Base-by-base conservation (phyloP, 1,140 invertebrate genomes). In the Battus philenor region DNA sequence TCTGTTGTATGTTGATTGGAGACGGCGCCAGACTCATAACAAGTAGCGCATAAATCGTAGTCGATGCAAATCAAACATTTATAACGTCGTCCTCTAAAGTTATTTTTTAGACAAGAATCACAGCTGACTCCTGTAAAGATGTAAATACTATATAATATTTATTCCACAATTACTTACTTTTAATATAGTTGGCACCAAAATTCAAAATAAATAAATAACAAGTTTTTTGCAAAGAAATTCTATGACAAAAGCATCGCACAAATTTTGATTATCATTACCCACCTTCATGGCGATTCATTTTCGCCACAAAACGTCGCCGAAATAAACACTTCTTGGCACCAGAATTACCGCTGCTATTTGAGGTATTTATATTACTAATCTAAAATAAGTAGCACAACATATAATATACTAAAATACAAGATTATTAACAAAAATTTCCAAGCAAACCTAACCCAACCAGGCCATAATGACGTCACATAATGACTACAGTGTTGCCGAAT, bases 1-100 rank as follows among this genome's bases (percentile, higher is more conserved):
- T 98, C 95, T 63, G 94, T 93, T 52, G 94, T 93, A 86, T 99
- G 97, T 60, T 96, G 91, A 44, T 96, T 95, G 58, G 95, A 97
- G 44, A 94, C 96, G 32, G 95, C 95, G 68, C 97, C 96, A 70
- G 93, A 92, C 82, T 99, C 97, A 87, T 97, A 98, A 87, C 97
- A 99, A 66, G 91, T 92, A 67, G 96, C 94, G 90, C 98, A 99
- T 62, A 99, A 90, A 89, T 99, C 98, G 90, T 98, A 99, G 89
- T 99, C 97, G 86, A 97, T 98, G 87, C 98, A 99, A 66, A 98
- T 93, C 79, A 99, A 91, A 90, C 98, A 99, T 91, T 99, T 99
- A 87, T 98, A 99, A 70, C 98, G 92, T 82, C 95, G 93, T 68
- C 97, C 97, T 86, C 94, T 91, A 87, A 99, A 99, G 89, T 99